Base-by-base conservation (phyloP, 2,113 vertebrate species). In the Megaceryle torquata region DNA sequence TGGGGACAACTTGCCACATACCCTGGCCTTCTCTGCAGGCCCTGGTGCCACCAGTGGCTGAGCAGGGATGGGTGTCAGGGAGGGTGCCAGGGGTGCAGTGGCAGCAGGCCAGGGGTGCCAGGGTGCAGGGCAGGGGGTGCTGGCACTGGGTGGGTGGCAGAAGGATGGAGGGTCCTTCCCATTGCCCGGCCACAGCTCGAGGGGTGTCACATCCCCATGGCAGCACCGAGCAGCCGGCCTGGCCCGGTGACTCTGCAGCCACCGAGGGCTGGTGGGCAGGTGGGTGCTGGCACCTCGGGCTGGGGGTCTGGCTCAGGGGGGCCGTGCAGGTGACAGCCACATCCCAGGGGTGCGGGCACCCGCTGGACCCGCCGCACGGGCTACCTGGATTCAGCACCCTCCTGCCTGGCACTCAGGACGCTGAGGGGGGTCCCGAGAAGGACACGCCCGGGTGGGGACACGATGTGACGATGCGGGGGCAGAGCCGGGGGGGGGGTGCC, bases 1-100 rank as follows among this genome's bases (percentile, higher is more conserved):
- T 11, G 2, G 59, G 39, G 39, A 50, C 5, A 6, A 25, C 41
- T 7, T 1, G 3, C 43, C 43, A 1, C 20, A 6, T 3, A 8
- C 54, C 26, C 17, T 3, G 39, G 85, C 85, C 74, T 70, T 46
- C 31, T 33, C 46, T 1, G 26, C 63, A 39, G 61, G 65, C 21
- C 33, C 37, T 4, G 25, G 44, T 12, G 44, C 31, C 8, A 14
- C 64, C 5, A 6, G 9, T 1, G 7, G 37, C 19, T 9, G 48
- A 26, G 50, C 70, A 11, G 3, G n/a, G 43, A 5, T 3, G 11
- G 71, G 56, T 2, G 9, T 7, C 26, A 8, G 6, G 5, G 37
- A 16, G 31, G 63, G 74, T 5, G 19, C 6, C 21, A 25, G 37
- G 51, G 5, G 69, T 4, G 39, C n/a, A 9, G 41, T 2, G 11